Base-by-base conservation (phyloP, 92 coral and sea anemone species). In the Hydrozoanthus gracilis region DNA sequence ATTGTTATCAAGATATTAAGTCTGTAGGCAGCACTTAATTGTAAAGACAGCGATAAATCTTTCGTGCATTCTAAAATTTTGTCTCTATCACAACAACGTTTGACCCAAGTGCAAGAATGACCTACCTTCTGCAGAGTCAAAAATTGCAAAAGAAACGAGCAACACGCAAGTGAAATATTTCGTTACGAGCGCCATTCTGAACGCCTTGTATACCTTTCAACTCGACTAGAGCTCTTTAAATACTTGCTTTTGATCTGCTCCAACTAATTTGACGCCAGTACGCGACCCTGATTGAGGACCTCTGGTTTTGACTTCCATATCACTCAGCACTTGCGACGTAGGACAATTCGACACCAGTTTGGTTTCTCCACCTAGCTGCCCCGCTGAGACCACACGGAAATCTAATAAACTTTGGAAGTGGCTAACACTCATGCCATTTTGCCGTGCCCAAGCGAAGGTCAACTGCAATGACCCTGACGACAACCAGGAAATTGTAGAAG, bases 251-350 rank as follows among this genome's bases (percentile, higher is more conserved):
- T 80, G 60, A 80, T 64, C 85, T 49, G 48, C 62, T 80, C 46
- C 73, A 66, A n/a, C 61, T 80, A 35, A 65, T 47, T 61, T 79
- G 84, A 79, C 45, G 47, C 84, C 56, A 48, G 64, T 44, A 79
- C 2, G 54, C 84, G 84, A 79, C 71, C 35, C 39, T 45, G 52
- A 44, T 73, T 73, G 77, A 73, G 20, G 61, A 60, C n/a, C 17
- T 80, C 46, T 66, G 74, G 61, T 58, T 65, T 80, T 80, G 74
- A 80, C 75, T 66, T 27, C 20, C 60, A 18, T 20, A 44, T 80
- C 85, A 80, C 58, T 80, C 85, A 65, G n/a, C 75, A 65, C 85
- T 64, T 58, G 17, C 17, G 73, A 80, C 85, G 85, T 65, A 80
- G 17, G 73, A 66, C 17, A 80, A 80, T 80, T 49, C 55, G 74